Base-by-base conservation (phyloP, 1,140 invertebrate genomes). In the Pseudomyrmex gracilis region DNA sequence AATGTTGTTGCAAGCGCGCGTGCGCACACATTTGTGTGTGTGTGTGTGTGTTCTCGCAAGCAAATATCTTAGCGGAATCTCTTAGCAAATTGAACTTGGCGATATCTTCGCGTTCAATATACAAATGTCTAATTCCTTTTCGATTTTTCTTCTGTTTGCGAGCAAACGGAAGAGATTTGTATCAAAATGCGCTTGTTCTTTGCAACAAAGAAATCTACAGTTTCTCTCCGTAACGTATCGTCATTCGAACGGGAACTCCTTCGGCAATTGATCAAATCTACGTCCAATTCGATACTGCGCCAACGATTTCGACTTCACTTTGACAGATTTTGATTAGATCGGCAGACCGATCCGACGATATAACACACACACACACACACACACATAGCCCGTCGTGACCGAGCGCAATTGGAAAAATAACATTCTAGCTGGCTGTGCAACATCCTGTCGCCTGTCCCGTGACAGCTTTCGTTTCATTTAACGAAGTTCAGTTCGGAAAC, bases 281-380 rank as follows among this genome's bases (percentile, higher is more conserved):
- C 34, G 20, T 58, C 17, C 76, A 57, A 78, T 80, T 47, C 51
- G 24, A 68, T 53, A 53, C 20, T 34, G 34, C 34, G 34, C 34
- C 15, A 15, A 34, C 10, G 67, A 53, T 71, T 58, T 58, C 66
- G 53, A 71, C 66, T 80, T 80, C n/a, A 71, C 76, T 80, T 58
- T 80, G 76, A 80, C 76, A 57, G 76, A 71, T 80, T 80, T 80
- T 80, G 53, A 78, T 80, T 80, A 71, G 66, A 12, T 34, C 73
- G 60, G 58, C 43, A 60, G n/a, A 78, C 15, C 64, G 43, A 47
- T 80, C 47, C 13, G 34, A 34, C 34, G 34, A 34, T 34, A 20
- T 60, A 80, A 80, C 66, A n/a, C 66, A 71, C 34, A 34, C 34
- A 34, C 66, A 71, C 34, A 34, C 34, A 34, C 24, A 34, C 24